Conservation (phyloP, 2,113 vertebrate species). For the Phodopus roborovskii region DNA sequence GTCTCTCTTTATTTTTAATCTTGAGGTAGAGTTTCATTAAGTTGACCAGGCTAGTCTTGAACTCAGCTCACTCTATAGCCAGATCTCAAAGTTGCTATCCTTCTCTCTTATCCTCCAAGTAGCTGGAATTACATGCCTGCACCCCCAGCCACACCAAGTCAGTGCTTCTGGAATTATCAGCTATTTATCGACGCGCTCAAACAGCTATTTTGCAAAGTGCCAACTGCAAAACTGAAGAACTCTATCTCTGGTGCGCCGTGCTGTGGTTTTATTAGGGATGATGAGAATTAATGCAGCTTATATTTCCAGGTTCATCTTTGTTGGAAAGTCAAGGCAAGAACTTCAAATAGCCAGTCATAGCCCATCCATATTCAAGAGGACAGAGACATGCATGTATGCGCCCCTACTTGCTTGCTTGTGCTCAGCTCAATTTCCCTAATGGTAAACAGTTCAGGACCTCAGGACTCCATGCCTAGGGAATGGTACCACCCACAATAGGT, state of each 20-base stretch:
- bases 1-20: too few species aligned
- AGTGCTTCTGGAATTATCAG: background rate
- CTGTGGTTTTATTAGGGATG: background rate
- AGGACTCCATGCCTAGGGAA: background rate
- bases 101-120: background rate
- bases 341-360: background rate
- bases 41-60: background rate
- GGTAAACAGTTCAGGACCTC: background rate
- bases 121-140: background rate
- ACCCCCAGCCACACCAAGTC: background rate
- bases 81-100: background rate
- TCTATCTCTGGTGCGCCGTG: background rate
- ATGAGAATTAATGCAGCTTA: accelerated
- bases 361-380: background rate
- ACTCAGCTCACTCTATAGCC: background rate
- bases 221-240: background rate
- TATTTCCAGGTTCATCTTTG: background rate
- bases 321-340: background rate
- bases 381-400: background rate
- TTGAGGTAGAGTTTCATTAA: background rate
- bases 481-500: background rate
- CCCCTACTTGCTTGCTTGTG: too few species aligned
- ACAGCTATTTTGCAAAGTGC: background rate
- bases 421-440: background rate
- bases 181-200: background rate